phyloP scores from a whole-genome alignment of 2,888 invertebrate species.

The Euzophera pinguis region DNA sequence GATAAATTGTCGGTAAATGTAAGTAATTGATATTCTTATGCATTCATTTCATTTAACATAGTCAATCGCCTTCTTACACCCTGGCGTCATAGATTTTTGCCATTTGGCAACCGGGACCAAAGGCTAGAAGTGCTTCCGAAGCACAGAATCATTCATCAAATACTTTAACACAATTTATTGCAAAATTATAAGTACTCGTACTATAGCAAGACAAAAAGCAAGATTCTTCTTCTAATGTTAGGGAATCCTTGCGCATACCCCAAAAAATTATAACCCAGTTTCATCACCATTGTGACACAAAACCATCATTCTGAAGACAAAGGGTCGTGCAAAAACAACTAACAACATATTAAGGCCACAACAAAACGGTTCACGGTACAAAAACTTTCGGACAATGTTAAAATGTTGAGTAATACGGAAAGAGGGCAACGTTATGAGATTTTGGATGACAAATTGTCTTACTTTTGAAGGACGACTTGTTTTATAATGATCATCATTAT shows the following conservation, averaged over 20 bases:
- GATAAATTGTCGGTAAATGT: no score
- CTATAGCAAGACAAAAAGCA: no score
- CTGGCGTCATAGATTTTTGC: no score
- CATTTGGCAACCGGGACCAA: no score
- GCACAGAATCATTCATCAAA: no score
- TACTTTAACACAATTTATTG: no score
- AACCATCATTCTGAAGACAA: slow-evolving; percentile 17
- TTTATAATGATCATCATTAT: no score
- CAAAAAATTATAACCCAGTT: not conserved
- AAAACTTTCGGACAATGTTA: slow-evolving; percentile 24
- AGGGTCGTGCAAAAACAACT: slow-evolving; percentile 18
- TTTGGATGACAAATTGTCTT: not conserved
- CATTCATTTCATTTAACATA: no score
- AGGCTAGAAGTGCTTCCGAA: no score
- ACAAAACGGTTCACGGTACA: slow-evolving; percentile 24
- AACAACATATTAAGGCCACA: slow-evolving; percentile 22
- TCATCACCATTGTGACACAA: slow-evolving; percentile 7
- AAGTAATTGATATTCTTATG: no score
- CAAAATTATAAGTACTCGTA: no score
- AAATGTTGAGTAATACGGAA: slow-evolving; percentile 16
- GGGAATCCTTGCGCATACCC: not conserved
- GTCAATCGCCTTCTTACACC: no score
- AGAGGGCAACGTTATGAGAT: not conserved
- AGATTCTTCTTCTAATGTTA: not conserved
- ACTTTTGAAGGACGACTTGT: not conserved